Evolutionary conservation across 2,888 invertebrate species (phyloP), one percentile per base, ranked within the genome.

Genomic region (Cryptus viduatorius): DNA sequence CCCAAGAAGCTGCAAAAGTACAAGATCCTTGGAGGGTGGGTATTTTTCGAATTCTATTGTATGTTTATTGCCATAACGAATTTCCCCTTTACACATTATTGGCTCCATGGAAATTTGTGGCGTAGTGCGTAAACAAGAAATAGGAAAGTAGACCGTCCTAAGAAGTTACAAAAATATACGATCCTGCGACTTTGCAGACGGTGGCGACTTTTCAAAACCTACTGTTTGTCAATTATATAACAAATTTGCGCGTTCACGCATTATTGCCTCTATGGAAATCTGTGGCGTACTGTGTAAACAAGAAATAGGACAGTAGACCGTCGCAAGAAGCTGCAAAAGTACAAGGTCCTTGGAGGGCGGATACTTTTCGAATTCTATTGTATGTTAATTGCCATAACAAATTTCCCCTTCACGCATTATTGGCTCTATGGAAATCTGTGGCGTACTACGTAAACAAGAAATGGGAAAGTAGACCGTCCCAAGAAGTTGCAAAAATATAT

Each of bases 271-370:
- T 46, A 5, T 14, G 8, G 46, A 59, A 61, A 46, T 1, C 16
- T 78, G 59, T 14, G 72, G 56, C 48, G 50, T 31, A 24, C 31
- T 16, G 10, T 84, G 86, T 87, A 86, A 88, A 88, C 79, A 82
- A 80, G 87, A 84, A 86, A 78, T 86, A 88, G 89, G 89, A 61
- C 69, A 85, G 77, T 81, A 89, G 87, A 61, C 67, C 48, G 48
- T 64, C 19, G 10, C 46, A 85, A 81, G 76, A 82, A 82, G 71
- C 50, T 19, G 19, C 50, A 46, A 61, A 19, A 71, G 64, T 59
- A 5, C 1, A 37, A 8, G 10, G 50, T 59, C 64, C 50, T 68
- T 80, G 42, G 12, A 4, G 61, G 69, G 61, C 19, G 12, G n/a
- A 24, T 14, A 37, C 7, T 16, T 48, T 48, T 59, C 29, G 12